A percentile compares a stretch with the other conserved stretches of the same genome.
Conservation (phyloP, 2,113 vertebrate genomes). For the Lota lota region DNA sequence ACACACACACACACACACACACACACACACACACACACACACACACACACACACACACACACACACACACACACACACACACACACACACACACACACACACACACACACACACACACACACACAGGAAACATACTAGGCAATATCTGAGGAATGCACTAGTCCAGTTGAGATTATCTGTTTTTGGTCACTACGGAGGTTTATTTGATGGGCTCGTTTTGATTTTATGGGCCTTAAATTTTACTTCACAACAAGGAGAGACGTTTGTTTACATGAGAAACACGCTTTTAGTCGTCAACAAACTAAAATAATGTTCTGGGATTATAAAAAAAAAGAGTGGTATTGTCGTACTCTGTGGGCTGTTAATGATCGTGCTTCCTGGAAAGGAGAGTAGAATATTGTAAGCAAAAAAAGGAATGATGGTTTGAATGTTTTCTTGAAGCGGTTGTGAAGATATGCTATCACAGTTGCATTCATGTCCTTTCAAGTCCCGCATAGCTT, state of each 20-base stretch:
- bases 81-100: neutral
- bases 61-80: neutral
- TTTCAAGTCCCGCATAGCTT: too few species aligned
- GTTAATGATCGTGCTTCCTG: too few species aligned
- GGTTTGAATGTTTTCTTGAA: too few species aligned
- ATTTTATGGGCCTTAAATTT: neutral
- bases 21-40: conserved; percentile 8
- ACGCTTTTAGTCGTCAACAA: too few species aligned
- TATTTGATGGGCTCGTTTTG: neutral
- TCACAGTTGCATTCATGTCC: too few species aligned
- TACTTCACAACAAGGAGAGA: neutral
- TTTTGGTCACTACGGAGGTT: conserved; percentile 38
- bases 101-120: conserved; percentile 14
- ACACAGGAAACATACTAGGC: conserved; percentile 33
- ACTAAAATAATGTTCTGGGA: too few species aligned
- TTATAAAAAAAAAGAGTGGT: too few species aligned
- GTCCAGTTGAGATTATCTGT: conserved; percentile 38
- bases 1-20: conserved; percentile 7
- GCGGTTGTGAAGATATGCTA: too few species aligned
- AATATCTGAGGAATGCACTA: conserved; percentile 46
- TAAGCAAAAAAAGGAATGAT: too few species aligned
- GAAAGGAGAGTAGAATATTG: too few species aligned
- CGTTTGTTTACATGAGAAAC: conserved; percentile 5
- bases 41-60: conserved; percentile 10
- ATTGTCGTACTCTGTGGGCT: too few species aligned